A percentile compares a stretch with the other conserved stretches of the same genome.
Evolutionary conservation across 2,888 invertebrate species (phyloP).

Genomic region (Helleia helle): DNA sequence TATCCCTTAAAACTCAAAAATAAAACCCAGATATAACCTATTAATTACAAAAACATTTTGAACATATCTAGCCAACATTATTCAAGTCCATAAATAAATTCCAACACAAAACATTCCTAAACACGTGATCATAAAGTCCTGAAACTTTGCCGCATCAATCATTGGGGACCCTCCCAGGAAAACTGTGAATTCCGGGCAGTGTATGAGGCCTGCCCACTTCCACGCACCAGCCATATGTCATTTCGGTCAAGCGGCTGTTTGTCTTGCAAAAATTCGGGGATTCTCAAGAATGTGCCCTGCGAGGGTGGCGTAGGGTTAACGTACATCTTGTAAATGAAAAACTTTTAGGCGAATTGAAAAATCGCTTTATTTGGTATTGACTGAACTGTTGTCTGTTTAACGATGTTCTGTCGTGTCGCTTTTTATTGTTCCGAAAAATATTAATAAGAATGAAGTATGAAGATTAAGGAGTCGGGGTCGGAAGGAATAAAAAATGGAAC

Average conservation of each 20-base stretch:
- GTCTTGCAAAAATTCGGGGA: slow-evolving; percentile 67
- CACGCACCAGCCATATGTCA: slow-evolving; percentile 57
- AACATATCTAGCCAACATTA: too few species aligned
- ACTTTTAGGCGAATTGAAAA: not conserved
- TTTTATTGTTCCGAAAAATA: too few species aligned
- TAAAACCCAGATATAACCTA: too few species aligned
- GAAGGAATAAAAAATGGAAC: too few species aligned
- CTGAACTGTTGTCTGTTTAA: too few species aligned
- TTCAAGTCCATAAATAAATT: slow-evolving; percentile 24
- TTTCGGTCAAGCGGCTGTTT: slow-evolving; percentile 60
- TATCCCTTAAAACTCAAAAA: too few species aligned
- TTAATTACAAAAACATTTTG: too few species aligned
- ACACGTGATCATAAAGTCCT: slow-evolving; percentile 43
- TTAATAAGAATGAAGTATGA: too few species aligned
- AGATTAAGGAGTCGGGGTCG: too few species aligned
- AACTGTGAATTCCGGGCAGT: slow-evolving; percentile 47
- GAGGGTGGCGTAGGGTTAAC: slow-evolving; percentile 22
- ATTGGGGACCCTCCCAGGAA: slow-evolving; percentile 27
- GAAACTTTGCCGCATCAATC: slow-evolving; percentile 35
- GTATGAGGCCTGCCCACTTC: slow-evolving; percentile 39
- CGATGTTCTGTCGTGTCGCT: too few species aligned
- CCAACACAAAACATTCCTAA: slow-evolving; percentile 45
- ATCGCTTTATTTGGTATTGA: too few species aligned
- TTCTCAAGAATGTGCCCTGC: slow-evolving; percentile 45
- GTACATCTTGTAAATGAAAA: slow-evolving; percentile 9